Base-by-base conservation (phyloP, 2,888 invertebrate genomes). In the Spilarctia lutea region DNA sequence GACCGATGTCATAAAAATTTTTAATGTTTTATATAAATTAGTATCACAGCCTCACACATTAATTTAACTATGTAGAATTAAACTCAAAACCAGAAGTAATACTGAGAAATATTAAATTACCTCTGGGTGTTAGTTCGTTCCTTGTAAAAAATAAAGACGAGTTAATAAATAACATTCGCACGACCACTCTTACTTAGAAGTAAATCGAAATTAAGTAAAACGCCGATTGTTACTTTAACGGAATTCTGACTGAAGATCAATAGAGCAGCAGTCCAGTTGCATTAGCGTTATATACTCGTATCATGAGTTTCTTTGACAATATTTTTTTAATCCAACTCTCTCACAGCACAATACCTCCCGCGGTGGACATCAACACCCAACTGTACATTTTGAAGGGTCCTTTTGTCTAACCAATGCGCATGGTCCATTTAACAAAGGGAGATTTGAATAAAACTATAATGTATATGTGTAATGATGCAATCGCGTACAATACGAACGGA, bases 381-480 rank as follows among this genome's bases (percentile, higher is more conserved):
- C 66, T 33, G n/a, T 65, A 71, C 42, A 30, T 65, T n/a, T 56
- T 27, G 56, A 66, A 70, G 74, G 74, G 74, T 65, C 66, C 56
- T 33, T 69, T 73, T 52, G 39, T 70, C 6, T 10, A 48, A 74
- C 42, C 66, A 70, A 65, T 66, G 20, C 20, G 27, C 52, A 60
- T 33, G 65, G 39, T 60, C 48, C n/a, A 75, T 71, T 74, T 74
- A 71, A 77, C 77, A 77, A 74, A 72, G 63, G 72, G 72, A 35
- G 63, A 75, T 71, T 68, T 68, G 66, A 70, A 71, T 73, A 68
- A 66, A 35, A 73, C 72, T 72, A 72, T 72, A 56, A 70, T 52
- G 66, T 65, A 60, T 70, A 70, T 65, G 66, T 65, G 70, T 70
- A 70, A 74, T 66, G 52, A 70, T 74, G 70, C 48, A 73, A 68